Evolutionary conservation across 2,113 vertebrate species (phyloP).

Genomic region (Sciurus niger): DNA sequence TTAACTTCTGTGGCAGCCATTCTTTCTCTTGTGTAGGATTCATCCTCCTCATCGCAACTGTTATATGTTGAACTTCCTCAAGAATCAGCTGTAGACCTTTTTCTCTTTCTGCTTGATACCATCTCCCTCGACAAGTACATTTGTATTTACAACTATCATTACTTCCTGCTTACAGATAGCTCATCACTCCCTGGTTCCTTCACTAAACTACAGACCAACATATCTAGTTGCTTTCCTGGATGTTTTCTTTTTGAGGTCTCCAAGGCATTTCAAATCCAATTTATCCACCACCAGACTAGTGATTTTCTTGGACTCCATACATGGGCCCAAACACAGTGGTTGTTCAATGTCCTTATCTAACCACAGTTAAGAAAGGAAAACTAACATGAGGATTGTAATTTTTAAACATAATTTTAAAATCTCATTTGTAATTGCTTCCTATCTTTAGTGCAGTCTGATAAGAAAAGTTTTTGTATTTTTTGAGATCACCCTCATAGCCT

Average conservation of each 20-base stretch:
- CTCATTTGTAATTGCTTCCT: neutral
- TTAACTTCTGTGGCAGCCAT: neutral
- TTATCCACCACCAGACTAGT: neutral
- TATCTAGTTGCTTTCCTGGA: neutral
- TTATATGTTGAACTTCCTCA: neutral
- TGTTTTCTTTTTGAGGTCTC: neutral
- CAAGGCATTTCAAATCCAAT: neutral
- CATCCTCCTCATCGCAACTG: neutral
- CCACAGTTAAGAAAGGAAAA: neutral
- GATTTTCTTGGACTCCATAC: neutral
- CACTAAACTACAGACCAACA: neutral
- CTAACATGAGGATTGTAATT: neutral
- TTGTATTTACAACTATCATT: neutral
- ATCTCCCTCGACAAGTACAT: neutral
- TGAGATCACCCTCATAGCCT: neutral
- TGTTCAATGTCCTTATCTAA: neutral
- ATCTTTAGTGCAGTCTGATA: neutral
- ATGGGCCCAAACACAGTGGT: neutral
- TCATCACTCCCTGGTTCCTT: neutral
- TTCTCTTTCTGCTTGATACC: neutral
- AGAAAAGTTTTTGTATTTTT: neutral
- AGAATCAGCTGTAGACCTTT: neutral
- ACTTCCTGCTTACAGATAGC: neutral
- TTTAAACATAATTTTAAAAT: constrained; percentile 20
- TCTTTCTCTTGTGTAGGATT: neutral